A percentile compares a stretch with the other conserved stretches of the same genome.
phyloP scores from a whole-genome alignment of 2,113 vertebrate species.

The Cyanocitta stelleri region DNA sequence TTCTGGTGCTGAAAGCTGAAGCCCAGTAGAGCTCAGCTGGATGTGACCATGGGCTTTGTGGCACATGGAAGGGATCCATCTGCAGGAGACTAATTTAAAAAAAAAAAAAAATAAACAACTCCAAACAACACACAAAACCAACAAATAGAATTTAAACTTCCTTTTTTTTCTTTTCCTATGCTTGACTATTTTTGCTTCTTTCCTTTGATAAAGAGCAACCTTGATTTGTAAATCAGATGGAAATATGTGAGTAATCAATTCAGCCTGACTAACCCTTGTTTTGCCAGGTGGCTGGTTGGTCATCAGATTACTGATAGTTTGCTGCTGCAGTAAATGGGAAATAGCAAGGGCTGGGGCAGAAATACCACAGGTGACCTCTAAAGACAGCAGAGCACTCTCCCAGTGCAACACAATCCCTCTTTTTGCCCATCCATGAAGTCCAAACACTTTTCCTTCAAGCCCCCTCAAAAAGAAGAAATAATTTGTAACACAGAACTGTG shows the following conservation, averaged over 20 bases:
- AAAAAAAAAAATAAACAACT: neutral
- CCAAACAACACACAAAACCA: neutral
- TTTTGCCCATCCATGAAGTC: neutral
- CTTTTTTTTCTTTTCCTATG: neutral
- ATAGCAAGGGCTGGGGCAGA: neutral
- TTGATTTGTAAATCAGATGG: neutral
- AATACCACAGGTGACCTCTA: neutral
- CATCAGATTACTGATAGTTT: neutral
- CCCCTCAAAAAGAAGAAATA: neutral
- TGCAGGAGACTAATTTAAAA: neutral
- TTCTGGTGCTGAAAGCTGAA: neutral
- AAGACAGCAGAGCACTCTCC: neutral
- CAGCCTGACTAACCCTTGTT: neutral
- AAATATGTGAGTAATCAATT: constrained; percentile 4
- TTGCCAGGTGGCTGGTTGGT: neutral
- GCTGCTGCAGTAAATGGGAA: neutral
- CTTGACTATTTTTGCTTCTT: neutral
- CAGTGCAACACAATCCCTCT: neutral
- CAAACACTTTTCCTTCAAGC: neutral
- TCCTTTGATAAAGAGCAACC: neutral
- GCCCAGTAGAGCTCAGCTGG: neutral
- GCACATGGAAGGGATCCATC: neutral
- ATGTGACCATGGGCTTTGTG: neutral
- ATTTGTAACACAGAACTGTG: neutral
- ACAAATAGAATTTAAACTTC: neutral